A percentile compares a stretch with the other conserved stretches of the same genome.
Conservation (phyloP, 1,140 invertebrate genomes). For the Halesus radiatus region DNA sequence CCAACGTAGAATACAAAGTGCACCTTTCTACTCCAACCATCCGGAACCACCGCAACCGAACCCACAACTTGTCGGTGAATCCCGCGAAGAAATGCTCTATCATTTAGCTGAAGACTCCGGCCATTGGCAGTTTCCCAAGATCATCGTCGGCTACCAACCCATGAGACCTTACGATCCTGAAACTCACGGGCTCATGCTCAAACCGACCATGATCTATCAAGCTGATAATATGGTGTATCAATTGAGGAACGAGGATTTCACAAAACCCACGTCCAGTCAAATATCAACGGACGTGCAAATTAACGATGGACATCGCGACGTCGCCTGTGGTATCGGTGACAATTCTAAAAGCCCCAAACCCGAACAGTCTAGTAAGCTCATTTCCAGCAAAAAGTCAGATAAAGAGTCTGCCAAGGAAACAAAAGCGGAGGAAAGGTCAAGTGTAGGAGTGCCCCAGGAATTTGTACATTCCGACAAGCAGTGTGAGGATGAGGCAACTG, state of each 20-base stretch:
- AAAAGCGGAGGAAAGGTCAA: not conserved
- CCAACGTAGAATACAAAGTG: constrained; percentile 44
- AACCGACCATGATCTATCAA: constrained; percentile 60
- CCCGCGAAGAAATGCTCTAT: constrained; percentile 54
- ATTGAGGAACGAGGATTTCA: constrained; percentile 56
- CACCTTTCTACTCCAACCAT: constrained; percentile 25
- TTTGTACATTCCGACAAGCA: not conserved
- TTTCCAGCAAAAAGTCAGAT: not conserved
- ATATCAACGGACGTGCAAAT: constrained; percentile 17
- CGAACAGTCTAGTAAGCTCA: constrained; percentile 6
- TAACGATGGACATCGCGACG: not conserved
- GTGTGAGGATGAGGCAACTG: constrained; percentile 14
- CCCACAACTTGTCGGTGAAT: not conserved
- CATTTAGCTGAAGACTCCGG: constrained; percentile 49
- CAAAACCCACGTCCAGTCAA: constrained; percentile 25
- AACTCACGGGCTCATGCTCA: constrained; percentile 48
- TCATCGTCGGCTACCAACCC: constrained; percentile 57
- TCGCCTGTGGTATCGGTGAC: constrained; percentile 7
- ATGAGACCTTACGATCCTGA: constrained; percentile 43
- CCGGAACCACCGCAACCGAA: not conserved
- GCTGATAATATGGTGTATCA: constrained; percentile 57
- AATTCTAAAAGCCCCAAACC: constrained; percentile 3
- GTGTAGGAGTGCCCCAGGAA: not conserved
- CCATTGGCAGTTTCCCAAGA: constrained; percentile 54
- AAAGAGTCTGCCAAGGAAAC: not conserved